Base-by-base conservation (phyloP, 37 sponge, comb jelly and placozoan genomes). In the Mnemiopsis leidyi region DNA sequence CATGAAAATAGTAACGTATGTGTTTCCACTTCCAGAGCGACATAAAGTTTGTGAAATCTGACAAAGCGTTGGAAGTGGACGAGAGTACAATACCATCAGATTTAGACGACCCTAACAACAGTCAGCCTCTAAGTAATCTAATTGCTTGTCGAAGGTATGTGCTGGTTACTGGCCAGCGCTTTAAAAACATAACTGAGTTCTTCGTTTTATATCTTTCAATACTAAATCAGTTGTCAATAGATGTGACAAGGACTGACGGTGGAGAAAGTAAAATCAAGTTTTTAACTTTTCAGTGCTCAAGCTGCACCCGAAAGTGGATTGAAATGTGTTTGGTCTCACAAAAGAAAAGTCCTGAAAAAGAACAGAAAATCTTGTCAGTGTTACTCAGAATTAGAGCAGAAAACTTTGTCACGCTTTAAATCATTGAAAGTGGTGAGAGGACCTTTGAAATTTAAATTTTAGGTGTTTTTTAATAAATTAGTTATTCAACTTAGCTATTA, bases 51-150 rank as follows among this genome's bases (percentile, higher is more conserved):
- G n/a, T 71, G 23, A 31, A 30, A 7, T 9, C 40, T 28, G 90
- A 85, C 1, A 85, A 38, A 28, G n/a, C 40, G 23, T 25, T 33
- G 5, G 90, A n/a, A 34, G 79, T 77, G 1, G 79, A 77, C 40
- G 90, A 85, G 23, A 2, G 29, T 39, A 40, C 26, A 7, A 85
- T 85, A 36, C 35, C 35, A 13, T 85, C 90, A 29, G 90, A 85
- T 37, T 37, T 40, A n/a, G 90, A 85, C 29, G 90, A 85, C 90
- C 90, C 90, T 40, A 40, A 85, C 90, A 85, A 85, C 61, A 40
- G 61, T 3, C 24, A 26, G 3, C 25, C 35, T 9, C 48, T 85
- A 2, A 40, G 61, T 25, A 85, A 85, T 25, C 29, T 85, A n/a
- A 40, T 85, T 1, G 90, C 38, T 28, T 85, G 90, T 37, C 23